Evolutionary conservation across 1,140 invertebrate genomes (phyloP).

Genomic region (Drosophila albomicans): DNA sequence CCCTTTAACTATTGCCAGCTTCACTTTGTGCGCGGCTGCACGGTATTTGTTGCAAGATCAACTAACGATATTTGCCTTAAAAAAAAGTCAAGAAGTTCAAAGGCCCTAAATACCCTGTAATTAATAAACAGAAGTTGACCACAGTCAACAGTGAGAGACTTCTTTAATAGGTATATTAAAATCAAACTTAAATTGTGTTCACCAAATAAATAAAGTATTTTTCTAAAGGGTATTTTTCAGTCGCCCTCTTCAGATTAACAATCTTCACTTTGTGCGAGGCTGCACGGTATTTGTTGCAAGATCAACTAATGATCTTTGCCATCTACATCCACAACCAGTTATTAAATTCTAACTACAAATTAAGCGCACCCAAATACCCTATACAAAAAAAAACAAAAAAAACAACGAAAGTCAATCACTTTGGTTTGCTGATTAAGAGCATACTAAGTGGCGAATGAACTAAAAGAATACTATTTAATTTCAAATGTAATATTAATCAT

Average conservation of each 20-base stretch:
- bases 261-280: not conserved
- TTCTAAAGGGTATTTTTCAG: not conserved
- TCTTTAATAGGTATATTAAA: not conserved
- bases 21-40: not conserved
- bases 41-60: conserved; percentile 12
- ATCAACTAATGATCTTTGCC: conserved; percentile 16
- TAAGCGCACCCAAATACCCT: conserved; percentile 13
- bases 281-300: conserved; percentile 12
- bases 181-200: not conserved
- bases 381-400: not conserved
- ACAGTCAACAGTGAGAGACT: not conserved
- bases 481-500: too few relatives aligned
- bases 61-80: not conserved
- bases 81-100: conserved; percentile 51
- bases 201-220: not conserved
- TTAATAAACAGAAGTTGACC: too few relatives aligned
- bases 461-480: too few relatives aligned
- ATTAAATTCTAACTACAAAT: not conserved
- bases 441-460: not conserved
- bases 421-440: not conserved
- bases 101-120: conserved; percentile 11
- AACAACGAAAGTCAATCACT: not conserved
- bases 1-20: not conserved
- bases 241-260: not conserved
- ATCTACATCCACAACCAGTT: conserved; percentile 1